Base-by-base conservation (phyloP, 2,888 invertebrate genomes). In the Oscheius sp. region DNA sequence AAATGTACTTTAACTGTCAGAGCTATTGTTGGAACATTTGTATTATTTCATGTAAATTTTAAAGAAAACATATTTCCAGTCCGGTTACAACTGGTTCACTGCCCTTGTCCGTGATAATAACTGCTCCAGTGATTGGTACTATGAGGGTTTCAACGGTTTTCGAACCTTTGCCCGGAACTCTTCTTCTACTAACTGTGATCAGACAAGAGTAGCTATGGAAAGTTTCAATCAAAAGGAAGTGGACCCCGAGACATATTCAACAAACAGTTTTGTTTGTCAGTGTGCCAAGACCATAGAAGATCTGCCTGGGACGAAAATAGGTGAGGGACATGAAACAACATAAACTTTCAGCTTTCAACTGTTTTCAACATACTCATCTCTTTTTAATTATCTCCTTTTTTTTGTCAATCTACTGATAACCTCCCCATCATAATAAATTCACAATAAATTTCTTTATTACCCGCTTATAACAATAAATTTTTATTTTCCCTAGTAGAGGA, bases 401-500 rank as follows among this genome's bases (percentile, higher is more conserved):
- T 45, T 9, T 45, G 45, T 14, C n/a, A 45, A 8, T 36, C 8
- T 36, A 9, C 36, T 9, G 14, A 36, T 14, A 36, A 14, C 36
- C 36, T 36, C 36, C 8, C 8, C 36, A 36, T 36, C 14, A 9
- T 41, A 20, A 6, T 6, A 41, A 41, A 41, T 12, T 6, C 2
- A 3, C 12, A 12, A 41, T 41, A 6, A 41, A 17, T 3, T 12
- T 41, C 20, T 41, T 36, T n/a, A n/a, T n/a, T n/a, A n/a, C n/a
- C n/a, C n/a, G n/a, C 8, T 36, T 36, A 14, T 36, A 14, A 36
- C 36, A 36, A 41, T 17, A 12, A 6, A 12, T 12, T 20, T 41
- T 41, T 41, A 41, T 41, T 41, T 12, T 17, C 41, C 41, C 41
- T 14, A 41, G 32, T 62, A 1, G 81, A 79, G 6, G 75, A 73